phyloP scores from a whole-genome alignment of 2,888 invertebrate species.

The Parelbella ahira region DNA sequence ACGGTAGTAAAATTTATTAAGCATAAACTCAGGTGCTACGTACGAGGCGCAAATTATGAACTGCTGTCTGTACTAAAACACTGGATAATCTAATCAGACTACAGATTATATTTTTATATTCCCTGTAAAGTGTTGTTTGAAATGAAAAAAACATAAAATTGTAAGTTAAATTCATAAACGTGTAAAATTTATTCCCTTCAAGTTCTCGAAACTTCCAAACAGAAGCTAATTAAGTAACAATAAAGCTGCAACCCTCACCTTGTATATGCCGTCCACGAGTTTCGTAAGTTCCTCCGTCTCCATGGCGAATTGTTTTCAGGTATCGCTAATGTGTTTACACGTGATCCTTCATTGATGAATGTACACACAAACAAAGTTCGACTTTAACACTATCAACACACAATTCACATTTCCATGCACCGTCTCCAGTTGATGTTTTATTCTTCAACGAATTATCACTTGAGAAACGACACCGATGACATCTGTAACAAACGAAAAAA shows the following conservation, averaged over 20 bases:
- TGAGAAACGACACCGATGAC: constrained; percentile 60
- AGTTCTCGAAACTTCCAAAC: constrained; percentile 22
- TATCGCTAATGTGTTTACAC: constrained; percentile 58
- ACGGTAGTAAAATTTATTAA: too few species aligned
- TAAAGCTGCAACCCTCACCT: constrained; percentile 79
- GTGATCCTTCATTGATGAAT: constrained; percentile 60
- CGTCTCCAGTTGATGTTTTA: constrained; percentile 37
- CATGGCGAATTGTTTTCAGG: constrained; percentile 74
- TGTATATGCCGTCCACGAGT: constrained; percentile 94
- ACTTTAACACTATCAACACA: constrained; percentile 65
- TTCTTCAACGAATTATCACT: constrained; percentile 52
- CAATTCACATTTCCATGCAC: constrained; percentile 74
- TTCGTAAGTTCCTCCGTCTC: constrained; percentile 95
- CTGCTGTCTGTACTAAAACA: too few species aligned
- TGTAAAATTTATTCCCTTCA: too few species aligned
- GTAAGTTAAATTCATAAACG: too few species aligned
- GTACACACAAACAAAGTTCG: constrained; percentile 47
- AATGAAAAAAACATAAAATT: too few species aligned
- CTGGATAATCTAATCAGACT: too few species aligned
- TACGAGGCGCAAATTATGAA: too few species aligned
- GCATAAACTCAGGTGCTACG: too few species aligned
- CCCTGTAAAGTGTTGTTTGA: too few species aligned
- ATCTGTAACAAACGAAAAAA: constrained; percentile 72
- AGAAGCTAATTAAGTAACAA: constrained; percentile 22
- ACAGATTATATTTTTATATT: too few species aligned